Conservation (phyloP, 2,888 invertebrate species). For the Brachylomia viminalis region DNA sequence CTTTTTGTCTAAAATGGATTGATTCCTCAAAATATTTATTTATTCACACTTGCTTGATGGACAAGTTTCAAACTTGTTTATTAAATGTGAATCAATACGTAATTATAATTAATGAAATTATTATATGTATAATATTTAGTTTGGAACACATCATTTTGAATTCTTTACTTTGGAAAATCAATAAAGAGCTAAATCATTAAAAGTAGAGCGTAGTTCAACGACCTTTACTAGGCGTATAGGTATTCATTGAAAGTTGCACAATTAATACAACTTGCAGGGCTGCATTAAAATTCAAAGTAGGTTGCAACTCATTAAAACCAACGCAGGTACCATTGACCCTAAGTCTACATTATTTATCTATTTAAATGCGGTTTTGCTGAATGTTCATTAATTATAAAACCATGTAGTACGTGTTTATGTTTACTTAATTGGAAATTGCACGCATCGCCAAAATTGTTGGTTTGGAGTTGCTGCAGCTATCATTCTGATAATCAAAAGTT, state of each 20-base stretch:
- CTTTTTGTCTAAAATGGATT: neutral
- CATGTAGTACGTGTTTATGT: neutral
- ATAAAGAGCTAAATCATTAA: neutral
- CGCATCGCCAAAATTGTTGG: neutral
- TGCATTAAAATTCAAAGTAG: constrained; percentile 56
- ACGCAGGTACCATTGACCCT: constrained; percentile 46
- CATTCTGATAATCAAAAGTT: neutral
- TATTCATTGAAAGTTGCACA: constrained; percentile 40
- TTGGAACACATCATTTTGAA: neutral
- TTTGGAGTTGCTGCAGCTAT: neutral
- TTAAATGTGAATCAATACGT: neutral
- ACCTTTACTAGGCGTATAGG: constrained; percentile 2
- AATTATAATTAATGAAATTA: neutral
- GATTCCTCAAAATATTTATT: neutral
- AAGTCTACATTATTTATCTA: constrained; percentile 51
- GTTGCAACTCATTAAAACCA: constrained; percentile 52
- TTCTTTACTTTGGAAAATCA: neutral
- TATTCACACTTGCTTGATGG: neutral
- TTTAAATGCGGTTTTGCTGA: constrained; percentile 40
- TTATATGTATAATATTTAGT: neutral
- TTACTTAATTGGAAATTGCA: neutral
- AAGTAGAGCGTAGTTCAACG: constrained; percentile 1
- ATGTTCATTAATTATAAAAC: constrained; percentile 17
- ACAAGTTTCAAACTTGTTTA: neutral
- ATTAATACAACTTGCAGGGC: constrained; percentile 31